Conservation (phyloP, 2,888 invertebrate genomes). For the Drosophila kanekoi region DNA sequence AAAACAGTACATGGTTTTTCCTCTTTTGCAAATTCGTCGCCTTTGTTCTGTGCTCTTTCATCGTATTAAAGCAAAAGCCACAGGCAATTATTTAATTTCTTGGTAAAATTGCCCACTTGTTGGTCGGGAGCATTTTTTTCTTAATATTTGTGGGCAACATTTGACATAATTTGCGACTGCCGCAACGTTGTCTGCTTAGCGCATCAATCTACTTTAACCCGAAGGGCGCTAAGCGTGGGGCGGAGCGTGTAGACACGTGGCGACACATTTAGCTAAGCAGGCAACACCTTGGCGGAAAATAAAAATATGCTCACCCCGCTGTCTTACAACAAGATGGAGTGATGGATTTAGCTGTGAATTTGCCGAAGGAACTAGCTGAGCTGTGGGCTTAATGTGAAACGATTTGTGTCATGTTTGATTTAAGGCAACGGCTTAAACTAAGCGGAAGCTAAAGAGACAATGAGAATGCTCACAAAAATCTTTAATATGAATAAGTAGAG, state of each 20-base stretch:
- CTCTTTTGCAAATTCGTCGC: not conserved
- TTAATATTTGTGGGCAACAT: slow-evolving; percentile 23
- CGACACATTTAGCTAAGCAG: slow-evolving; percentile 29
- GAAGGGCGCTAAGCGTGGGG: slow-evolving; percentile 8
- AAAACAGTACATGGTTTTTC: not conserved
- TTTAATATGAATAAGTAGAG: too few relatives aligned
- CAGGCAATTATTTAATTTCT: slow-evolving; percentile 27
- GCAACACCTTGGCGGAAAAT: slow-evolving; percentile 27
- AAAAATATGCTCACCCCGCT: slow-evolving; percentile 23
- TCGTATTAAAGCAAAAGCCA: slow-evolving; percentile 15
- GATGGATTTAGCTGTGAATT: slow-evolving; percentile 46
- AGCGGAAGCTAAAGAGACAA: slow-evolving; percentile 23
- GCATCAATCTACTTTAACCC: slow-evolving; percentile 59
- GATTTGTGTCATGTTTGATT: slow-evolving; percentile 59
- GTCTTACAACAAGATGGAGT: slow-evolving; percentile 32
- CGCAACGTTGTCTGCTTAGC: slow-evolving; percentile 25
- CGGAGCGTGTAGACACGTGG: slow-evolving; percentile 21
- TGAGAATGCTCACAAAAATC: not conserved
- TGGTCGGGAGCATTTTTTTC: slow-evolving; percentile 31
- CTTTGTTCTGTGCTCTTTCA: slow-evolving; percentile 6
- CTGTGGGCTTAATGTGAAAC: slow-evolving; percentile 33
- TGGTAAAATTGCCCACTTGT: slow-evolving; percentile 42
- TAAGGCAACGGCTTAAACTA: slow-evolving; percentile 24
- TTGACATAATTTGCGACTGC: slow-evolving; percentile 56
- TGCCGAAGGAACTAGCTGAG: slow-evolving; percentile 26